phyloP scores from a whole-genome alignment of 2,888 invertebrate genomes.

The Caenorhabditis parvicauda region DNA sequence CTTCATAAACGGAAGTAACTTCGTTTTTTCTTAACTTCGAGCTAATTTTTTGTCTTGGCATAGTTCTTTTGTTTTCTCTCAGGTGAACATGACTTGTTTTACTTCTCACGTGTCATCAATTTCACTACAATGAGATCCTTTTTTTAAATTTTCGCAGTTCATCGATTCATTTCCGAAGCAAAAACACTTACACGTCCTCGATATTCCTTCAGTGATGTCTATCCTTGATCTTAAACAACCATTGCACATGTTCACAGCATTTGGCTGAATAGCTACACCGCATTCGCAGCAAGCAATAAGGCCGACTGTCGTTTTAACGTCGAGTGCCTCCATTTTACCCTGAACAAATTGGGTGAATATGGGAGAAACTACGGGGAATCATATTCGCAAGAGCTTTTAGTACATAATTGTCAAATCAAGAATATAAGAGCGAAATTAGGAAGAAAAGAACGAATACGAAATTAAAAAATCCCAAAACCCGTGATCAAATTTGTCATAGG shows the following conservation, averaged over 20 bases:
- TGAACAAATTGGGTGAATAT: too few relatives aligned
- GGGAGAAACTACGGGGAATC: not conserved
- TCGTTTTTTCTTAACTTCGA: too few relatives aligned
- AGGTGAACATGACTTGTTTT: not conserved
- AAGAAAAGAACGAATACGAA: too few relatives aligned
- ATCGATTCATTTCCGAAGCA: too few relatives aligned
- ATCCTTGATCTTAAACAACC: constrained; percentile 85
- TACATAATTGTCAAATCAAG: too few relatives aligned
- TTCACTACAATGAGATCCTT: too few relatives aligned
- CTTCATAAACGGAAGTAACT: not conserved
- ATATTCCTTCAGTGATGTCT: constrained; percentile 93
- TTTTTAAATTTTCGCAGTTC: not conserved
- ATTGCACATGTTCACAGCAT: constrained; percentile 95
- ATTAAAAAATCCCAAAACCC: too few relatives aligned
- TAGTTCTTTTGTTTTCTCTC: not conserved
- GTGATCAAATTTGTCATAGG: too few relatives aligned
- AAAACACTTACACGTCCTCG: constrained; percentile 71
- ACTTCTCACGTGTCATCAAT: not conserved
- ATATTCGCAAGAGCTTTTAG: not conserved
- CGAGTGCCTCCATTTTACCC: constrained; percentile 24
- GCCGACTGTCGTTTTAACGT: constrained; percentile 37
- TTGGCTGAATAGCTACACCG: constrained; percentile 85
- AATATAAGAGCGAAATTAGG: too few relatives aligned
- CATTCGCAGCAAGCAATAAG: constrained; percentile 80
- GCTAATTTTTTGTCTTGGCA: not conserved